Evolutionary conservation across 2,113 vertebrate species (phyloP).

Genomic region (Rutilus rutilus): DNA sequence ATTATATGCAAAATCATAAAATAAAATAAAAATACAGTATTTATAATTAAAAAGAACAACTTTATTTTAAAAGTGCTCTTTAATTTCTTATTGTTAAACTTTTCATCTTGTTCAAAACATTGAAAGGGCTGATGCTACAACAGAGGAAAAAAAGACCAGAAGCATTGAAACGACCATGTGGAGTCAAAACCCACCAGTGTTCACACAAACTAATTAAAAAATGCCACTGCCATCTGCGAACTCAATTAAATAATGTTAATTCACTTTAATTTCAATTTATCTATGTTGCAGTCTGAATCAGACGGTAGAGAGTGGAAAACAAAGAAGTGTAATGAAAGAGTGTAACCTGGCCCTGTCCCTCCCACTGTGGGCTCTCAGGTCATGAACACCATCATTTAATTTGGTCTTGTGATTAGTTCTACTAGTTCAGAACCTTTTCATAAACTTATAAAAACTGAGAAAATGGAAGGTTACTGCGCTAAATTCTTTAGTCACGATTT

Average conservation of each 20-base stretch:
- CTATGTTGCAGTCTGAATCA: slow-evolving; percentile 62
- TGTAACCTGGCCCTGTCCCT: slow-evolving; percentile 65
- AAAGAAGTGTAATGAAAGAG: slow-evolving; percentile 65
- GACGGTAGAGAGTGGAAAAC: slow-evolving; percentile 60
- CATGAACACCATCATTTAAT: slow-evolving; percentile 70
- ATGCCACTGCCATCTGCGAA: slow-evolving; percentile 75
- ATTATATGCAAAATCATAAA: background rate
- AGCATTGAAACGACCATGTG: slow-evolving; percentile 34
- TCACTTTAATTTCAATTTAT: slow-evolving; percentile 80
- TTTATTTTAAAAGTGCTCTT: background rate
- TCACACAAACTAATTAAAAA: slow-evolving; percentile 77
- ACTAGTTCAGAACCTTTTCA: slow-evolving; percentile 60
- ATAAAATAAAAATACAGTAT: too few relatives aligned
- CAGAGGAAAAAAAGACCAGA: background rate
- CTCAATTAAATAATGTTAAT: slow-evolving; percentile 84
- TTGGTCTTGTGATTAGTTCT: slow-evolving; percentile 72
- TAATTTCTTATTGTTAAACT: background rate
- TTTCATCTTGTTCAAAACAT: slow-evolving; percentile 3
- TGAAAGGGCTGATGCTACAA: background rate
- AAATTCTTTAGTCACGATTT: background rate
- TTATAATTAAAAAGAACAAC: background rate
- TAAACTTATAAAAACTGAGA: background rate
- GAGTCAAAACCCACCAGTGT: slow-evolving; percentile 61
- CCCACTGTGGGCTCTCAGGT: slow-evolving; percentile 63
- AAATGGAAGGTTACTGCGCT: background rate